A percentile compares a stretch with the other conserved stretches of the same genome.
phyloP scores from a whole-genome alignment of 2,113 vertebrate genomes.

The Ailurus styani region DNA sequence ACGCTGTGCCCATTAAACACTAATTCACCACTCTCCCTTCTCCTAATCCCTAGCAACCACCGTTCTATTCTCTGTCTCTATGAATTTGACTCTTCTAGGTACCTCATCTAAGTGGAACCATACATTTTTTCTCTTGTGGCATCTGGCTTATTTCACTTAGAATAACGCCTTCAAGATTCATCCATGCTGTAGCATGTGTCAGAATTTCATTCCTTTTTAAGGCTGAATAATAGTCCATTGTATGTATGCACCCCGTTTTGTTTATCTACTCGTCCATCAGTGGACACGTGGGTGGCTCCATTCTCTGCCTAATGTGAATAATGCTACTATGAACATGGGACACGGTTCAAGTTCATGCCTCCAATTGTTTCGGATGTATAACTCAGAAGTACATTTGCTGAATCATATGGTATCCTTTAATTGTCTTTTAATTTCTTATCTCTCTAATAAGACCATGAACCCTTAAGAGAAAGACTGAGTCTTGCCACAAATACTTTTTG shows the following conservation, averaged over 20 bases:
- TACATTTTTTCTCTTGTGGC: not conserved
- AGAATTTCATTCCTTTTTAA: not conserved
- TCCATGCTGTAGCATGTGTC: not conserved
- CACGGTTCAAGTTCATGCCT: not conserved
- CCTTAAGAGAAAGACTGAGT: not conserved
- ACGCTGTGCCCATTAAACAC: not conserved
- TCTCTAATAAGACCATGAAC: not conserved
- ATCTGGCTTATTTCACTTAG: not conserved
- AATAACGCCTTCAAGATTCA: not conserved
- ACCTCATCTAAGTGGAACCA: not conserved
- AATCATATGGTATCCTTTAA: not conserved
- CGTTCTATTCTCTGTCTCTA: not conserved
- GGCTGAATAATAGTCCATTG: not conserved
- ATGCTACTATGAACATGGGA: not conserved
- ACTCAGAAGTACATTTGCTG: not conserved
- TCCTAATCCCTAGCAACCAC: not conserved
- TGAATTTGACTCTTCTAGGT: not conserved
- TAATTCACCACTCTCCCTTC: not conserved
- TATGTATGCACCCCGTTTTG: not conserved
- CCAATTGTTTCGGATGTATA: not conserved
- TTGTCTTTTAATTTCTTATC: not conserved
- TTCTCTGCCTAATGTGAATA: not conserved
- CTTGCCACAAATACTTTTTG: slow-evolving; percentile 31
- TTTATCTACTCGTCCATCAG: not conserved
- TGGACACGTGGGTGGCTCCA: not conserved